Evolutionary conservation across 2,113 vertebrate genomes (phyloP).

Genomic region (Lates calcarifer): DNA sequence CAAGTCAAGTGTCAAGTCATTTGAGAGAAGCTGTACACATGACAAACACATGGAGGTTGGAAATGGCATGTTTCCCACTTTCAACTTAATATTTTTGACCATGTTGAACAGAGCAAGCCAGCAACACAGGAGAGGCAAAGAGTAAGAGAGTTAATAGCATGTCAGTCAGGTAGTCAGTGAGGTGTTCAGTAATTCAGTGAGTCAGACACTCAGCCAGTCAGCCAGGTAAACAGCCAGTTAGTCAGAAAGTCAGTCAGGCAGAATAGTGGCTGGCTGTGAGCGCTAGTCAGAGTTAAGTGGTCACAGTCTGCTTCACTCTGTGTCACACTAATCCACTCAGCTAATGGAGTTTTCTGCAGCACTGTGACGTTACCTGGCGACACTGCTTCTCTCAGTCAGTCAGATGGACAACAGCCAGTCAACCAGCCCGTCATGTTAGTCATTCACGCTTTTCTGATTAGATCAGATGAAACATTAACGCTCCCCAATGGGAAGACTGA

Average conservation of each 20-base stretch:
- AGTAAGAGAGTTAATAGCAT: not conserved
- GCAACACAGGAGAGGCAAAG: not conserved
- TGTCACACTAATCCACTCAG: conserved; percentile 74
- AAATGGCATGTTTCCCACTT: too few species aligned
- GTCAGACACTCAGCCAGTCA: conserved; percentile 42
- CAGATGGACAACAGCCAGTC: conserved; percentile 13
- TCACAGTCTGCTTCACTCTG: conserved; percentile 54
- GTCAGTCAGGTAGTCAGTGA: conserved; percentile 17
- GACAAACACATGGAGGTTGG: not conserved
- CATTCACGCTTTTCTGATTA: conserved; percentile 49
- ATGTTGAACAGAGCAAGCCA: not conserved
- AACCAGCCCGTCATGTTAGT: conserved; percentile 43
- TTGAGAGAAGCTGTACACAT: not conserved
- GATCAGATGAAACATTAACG: conserved; percentile 47
- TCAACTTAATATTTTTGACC: not conserved
- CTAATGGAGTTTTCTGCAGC: conserved; percentile 71
- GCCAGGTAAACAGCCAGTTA: conserved; percentile 49
- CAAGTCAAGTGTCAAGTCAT: not conserved
- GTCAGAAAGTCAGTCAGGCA: conserved; percentile 34
- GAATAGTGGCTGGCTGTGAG: conserved; percentile 37
- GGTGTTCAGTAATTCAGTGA: conserved; percentile 15
- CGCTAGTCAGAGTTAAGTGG: conserved; percentile 59
- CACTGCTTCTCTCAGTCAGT: conserved; percentile 38
- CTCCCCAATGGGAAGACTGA: not conserved
- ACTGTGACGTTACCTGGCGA: conserved; percentile 66